Conservation (phyloP, 2,797 vertebrate species). For the Sciurus vulgaris region DNA sequence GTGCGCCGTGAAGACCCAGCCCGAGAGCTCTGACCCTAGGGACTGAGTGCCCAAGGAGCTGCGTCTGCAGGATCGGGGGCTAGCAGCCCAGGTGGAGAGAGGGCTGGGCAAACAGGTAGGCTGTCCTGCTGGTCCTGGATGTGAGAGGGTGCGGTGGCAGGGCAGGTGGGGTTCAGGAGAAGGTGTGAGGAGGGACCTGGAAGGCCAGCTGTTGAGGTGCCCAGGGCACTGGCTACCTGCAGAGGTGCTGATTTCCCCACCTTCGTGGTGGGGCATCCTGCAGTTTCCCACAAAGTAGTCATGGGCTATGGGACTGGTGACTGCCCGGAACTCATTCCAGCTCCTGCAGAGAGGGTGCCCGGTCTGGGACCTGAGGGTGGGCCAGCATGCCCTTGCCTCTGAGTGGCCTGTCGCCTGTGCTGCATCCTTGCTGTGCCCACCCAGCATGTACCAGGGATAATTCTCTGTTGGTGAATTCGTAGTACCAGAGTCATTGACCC, state of each 20-base stretch:
- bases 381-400: neutral
- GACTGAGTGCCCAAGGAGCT: neutral
- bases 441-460: rapidly evolving
- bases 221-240: neutral
- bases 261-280: rapidly evolving
- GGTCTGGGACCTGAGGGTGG: neutral
- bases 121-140: neutral
- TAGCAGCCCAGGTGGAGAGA: neutral
- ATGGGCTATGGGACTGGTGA: rapidly evolving
- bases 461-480: rapidly evolving
- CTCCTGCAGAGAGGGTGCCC: too few species aligned
- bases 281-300: rapidly evolving
- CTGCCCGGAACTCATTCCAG: neutral
- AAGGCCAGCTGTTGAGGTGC: rapidly evolving
- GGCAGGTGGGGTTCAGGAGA: rapidly evolving
- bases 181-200: neutral
- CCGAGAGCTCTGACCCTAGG: rapidly evolving
- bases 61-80: neutral
- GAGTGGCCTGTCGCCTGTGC: neutral
- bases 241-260: rapidly evolving
- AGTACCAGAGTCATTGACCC: rapidly evolving
- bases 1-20: rapidly evolving
- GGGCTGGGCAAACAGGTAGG: too few species aligned
- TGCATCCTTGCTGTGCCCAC: neutral
- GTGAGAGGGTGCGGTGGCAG: too few species aligned